Base-by-base conservation (phyloP, 2,888 invertebrate genomes). In the Drosophila niveifrons region DNA sequence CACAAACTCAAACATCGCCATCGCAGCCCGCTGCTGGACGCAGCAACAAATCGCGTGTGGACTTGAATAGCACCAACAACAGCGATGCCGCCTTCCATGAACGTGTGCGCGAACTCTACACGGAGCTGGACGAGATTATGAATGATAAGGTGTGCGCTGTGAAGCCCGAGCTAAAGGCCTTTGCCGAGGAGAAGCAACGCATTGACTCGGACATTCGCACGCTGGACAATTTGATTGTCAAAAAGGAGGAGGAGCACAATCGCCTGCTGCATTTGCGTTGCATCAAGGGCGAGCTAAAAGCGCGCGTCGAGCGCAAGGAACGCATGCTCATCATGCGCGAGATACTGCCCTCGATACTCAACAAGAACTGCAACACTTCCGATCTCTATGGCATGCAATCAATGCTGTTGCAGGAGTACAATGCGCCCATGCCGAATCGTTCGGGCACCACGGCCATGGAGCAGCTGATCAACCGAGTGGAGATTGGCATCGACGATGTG, bases 221-320 rank as follows among this genome's bases (percentile, higher is more conserved):
- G 0, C 92, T 97, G 67, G 94, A 95, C 73, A 96, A 95, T 82
- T 93, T 97, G 55, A 95, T 97, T 0, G 94, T 95, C 82, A 95
- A 95, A 87, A 97, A 97, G 91, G 97, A 97, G 92, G 94, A 95
- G 81, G 97, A 97, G 91, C 96, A 97, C 96, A 97, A 97, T 90
- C 95, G 96, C 67, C 95, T 97, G 58, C 91, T 97, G 11, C 95
- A 96, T 86, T 93, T 97, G 77, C 96, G 96, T 90, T 97, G 97
- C 91, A 94, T 97, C 3, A 97, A 97, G 92, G 96, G 97, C 89
- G 97, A 97, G 89, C 94, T 97, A 18, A 93, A 96, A 53, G 92
- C 96, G 7, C 93, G 97, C 75, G 92, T 97, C 36, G 93, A 96
- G 65, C 94, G 97, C 67, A 94, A 95, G 80, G 94, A 95, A 82